Evolutionary conservation across 2,888 invertebrate species (phyloP).

Genomic region (Dolichopus griseipennis): DNA sequence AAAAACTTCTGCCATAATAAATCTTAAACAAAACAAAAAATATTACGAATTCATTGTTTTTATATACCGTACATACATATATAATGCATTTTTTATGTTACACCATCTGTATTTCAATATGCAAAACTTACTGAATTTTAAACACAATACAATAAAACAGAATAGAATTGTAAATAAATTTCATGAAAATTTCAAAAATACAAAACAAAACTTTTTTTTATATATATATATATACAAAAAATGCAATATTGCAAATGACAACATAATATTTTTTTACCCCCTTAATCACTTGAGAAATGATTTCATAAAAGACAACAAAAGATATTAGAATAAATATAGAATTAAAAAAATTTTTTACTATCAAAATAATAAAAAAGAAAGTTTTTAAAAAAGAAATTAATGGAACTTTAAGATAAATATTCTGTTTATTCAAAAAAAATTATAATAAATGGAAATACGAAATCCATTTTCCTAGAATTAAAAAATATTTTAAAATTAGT

Average conservation of each 20-base stretch:
- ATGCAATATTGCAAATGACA: slow-evolving; percentile 1
- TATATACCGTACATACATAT: not conserved
- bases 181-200: not conserved
- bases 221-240: not conserved
- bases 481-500: no score
- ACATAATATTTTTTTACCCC: not conserved
- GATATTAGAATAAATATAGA: not conserved
- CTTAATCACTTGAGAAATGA: not conserved
- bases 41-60: not conserved
- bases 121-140: no score
- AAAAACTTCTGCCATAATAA: not conserved
- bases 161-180: not conserved
- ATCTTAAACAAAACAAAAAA: not conserved
- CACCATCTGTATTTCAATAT: not conserved
- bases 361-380: no score
- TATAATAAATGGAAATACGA: no score
- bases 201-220: not conserved
- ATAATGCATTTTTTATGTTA: not conserved
- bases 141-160: no score
- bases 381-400: no score
- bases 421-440: no score
- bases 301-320: not conserved
- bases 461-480: no score
- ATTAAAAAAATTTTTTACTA: not conserved
- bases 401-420: no score